A percentile compares a stretch with the other conserved stretches of the same genome.
Evolutionary conservation across 2,888 invertebrate genomes (phyloP).

Genomic region (Drosophila robusta): DNA sequence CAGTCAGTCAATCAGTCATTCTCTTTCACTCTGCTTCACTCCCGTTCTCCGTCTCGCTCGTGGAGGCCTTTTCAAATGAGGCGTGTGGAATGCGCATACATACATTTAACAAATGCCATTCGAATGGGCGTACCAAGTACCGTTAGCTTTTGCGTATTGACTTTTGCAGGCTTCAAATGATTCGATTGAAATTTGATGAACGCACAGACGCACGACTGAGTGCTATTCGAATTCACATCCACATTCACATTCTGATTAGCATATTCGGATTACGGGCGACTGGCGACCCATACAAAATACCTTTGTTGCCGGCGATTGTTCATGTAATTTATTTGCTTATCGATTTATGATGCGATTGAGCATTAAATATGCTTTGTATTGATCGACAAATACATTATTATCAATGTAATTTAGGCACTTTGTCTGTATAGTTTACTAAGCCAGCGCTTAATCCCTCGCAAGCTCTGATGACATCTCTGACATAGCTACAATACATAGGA

Average conservation of each 20-base stretch:
- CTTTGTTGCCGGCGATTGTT: background rate
- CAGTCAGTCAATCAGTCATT: constrained; percentile 24
- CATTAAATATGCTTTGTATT: background rate
- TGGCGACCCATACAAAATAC: constrained; percentile 3
- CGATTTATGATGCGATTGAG: background rate
- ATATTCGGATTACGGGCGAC: constrained; percentile 8
- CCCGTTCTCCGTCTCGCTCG: background rate
- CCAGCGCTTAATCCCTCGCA: too few relatives aligned
- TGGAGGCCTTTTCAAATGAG: constrained; percentile 22
- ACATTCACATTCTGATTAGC: constrained; percentile 29
- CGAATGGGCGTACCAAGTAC: constrained; percentile 24
- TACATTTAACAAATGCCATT: constrained; percentile 45
- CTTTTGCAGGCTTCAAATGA: constrained; percentile 49
- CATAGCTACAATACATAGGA: too few relatives aligned
- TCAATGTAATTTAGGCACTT: background rate
- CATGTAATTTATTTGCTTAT: constrained; percentile 15
- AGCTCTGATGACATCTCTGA: too few relatives aligned
- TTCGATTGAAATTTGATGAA: constrained; percentile 58
- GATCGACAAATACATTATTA: too few relatives aligned
- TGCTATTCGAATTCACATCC: constrained; percentile 24
- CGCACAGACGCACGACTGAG: constrained; percentile 31
- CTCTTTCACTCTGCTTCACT: background rate
- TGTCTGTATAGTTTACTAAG: too few relatives aligned
- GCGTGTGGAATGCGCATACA: constrained; percentile 35
- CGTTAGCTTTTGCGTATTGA: constrained; percentile 37